Evolutionary conservation across 1,140 invertebrate species (phyloP), one percentile per base, ranked within the genome.

Genomic region (Neuroterus valhalla): DNA sequence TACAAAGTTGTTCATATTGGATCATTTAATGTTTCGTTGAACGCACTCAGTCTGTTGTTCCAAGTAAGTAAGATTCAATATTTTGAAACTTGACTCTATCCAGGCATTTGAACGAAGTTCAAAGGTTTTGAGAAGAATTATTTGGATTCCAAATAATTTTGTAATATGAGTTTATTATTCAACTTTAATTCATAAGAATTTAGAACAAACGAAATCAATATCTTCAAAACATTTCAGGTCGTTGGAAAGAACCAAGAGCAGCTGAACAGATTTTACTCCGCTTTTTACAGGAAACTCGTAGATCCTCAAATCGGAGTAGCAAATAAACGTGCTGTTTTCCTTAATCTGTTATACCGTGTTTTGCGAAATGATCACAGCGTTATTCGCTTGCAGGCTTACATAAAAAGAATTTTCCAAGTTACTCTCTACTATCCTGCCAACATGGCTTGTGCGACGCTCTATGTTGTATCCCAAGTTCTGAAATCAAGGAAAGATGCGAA

Each of bases 401-500:
- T 98, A 2, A 99, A 99, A 90, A 90, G 98, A 72, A 88, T 98
- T 45, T 90, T 99, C 45, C 97, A 99, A 90, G 90, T 96, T 77
- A 90, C 90, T 66, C 81, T 85, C 21, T 89, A 91, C 69, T 91
- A 90, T 84, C 83, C 87, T 21, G 75, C 89, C 12, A 88, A 88
- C 52, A 89, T 90, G 86, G 90, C 93, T 0, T 96, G 96, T 86
- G 96, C 94, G 48, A 93, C 94, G 70, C 86, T 98, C n/a, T 94
- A 95, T 81, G 84, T 96, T 1, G 87, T 97, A n/a, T 96, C 95
- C 0, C 94, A 96, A 89, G 89, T 97, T 50, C 55, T 89, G 8
- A 78, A 74, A 38, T 43, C 81, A 76, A 68, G 80, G 81, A 68
- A 82, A 82, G 70, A 70, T 84, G 3, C 50, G 74, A 70, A 74